These are phyloP conservation scores for Pyrgilauda ruficollis DNA, from an alignment of 2,113 vertebrate species.

Conservation along the genomic window DNA sequence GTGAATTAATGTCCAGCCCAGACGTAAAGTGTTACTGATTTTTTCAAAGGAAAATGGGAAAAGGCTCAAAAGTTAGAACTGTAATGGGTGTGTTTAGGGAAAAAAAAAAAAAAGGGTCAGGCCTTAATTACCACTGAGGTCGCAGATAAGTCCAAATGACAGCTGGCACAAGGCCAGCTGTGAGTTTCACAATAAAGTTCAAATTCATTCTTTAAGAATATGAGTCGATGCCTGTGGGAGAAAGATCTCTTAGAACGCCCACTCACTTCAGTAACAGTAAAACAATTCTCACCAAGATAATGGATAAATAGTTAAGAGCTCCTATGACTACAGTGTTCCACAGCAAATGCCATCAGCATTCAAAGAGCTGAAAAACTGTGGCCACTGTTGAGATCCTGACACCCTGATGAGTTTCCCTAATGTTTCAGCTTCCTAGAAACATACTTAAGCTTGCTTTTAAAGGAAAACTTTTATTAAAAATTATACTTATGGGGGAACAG, in stretches of 20 bases:
- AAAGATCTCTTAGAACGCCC: not conserved
- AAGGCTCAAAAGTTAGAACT: constrained; percentile 14
- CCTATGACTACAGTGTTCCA: not conserved
- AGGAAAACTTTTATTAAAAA: not conserved
- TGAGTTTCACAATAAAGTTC: not conserved
- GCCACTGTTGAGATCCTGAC: not conserved
- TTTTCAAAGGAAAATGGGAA: constrained; percentile 21
- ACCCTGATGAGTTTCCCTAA: not conserved
- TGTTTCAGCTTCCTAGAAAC: not conserved
- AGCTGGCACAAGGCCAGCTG: not conserved
- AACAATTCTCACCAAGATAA: not conserved
- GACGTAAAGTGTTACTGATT: not conserved
- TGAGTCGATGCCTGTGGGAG: not conserved
- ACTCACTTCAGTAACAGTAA: constrained; percentile 4
- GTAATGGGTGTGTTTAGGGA: not conserved
- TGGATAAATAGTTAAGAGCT: not conserved
- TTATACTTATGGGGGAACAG: accelerated
- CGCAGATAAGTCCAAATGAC: not conserved
- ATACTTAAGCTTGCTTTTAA: not conserved
- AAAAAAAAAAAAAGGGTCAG: not conserved
- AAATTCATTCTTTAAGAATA: not conserved
- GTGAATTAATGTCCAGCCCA: not conserved
- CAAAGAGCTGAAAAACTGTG: not conserved
- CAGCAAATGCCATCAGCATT: not conserved
- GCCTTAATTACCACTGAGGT: constrained; percentile 22